Evolutionary conservation across 2,797 vertebrate species (phyloP).

Genomic region (Gallinago nigripennis): DNA sequence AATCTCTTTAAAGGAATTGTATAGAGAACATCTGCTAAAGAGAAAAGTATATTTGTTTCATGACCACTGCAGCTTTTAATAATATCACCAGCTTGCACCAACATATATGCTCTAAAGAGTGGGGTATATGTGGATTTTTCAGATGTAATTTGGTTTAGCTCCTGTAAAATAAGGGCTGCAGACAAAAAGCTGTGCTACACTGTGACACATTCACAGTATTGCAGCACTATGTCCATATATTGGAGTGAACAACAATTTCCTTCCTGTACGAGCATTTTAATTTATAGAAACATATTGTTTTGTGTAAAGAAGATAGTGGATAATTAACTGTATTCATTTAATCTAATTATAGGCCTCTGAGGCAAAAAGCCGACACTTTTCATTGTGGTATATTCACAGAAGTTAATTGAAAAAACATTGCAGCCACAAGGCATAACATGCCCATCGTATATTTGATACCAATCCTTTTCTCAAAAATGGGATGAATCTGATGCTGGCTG

Average conservation of each 20-base stretch:
- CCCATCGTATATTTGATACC: conserved; percentile 32
- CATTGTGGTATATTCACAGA: conserved; percentile 66
- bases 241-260: conserved; percentile 21
- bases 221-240: neutral
- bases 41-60: neutral
- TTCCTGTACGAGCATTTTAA: conserved; percentile 43
- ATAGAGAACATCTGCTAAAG: conserved; percentile 22
- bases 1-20: conserved; percentile 5
- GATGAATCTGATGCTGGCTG: neutral
- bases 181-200: neutral
- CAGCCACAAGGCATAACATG: conserved; percentile 58
- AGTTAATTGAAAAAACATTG: conserved; percentile 62
- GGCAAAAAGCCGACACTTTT: conserved; percentile 67
- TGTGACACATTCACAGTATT: neutral
- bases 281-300: conserved; percentile 64
- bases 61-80: neutral
- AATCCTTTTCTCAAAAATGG: conserved; percentile 21
- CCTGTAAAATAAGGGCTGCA: conserved; percentile 12
- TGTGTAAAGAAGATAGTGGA: conserved; percentile 65
- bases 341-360: conserved; percentile 65
- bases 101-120: neutral
- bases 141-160: neutral
- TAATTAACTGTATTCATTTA: conserved; percentile 67
- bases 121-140: neutral
- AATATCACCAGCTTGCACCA: neutral